Evolutionary conservation across 2,113 vertebrate species (phyloP).

Genomic region (Lepidothrix coronata): DNA sequence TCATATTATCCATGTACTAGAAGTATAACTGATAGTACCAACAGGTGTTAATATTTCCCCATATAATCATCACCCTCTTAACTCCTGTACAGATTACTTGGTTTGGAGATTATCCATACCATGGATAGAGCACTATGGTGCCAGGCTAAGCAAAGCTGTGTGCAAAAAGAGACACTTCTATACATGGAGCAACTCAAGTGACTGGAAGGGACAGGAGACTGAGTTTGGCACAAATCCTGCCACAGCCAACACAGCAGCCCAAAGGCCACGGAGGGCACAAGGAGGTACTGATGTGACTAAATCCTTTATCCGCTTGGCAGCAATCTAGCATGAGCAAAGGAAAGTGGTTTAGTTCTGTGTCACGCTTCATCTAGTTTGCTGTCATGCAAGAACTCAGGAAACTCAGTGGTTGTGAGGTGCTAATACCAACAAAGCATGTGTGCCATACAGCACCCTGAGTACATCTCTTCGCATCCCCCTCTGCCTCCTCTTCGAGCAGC

Average conservation of each 20-base stretch:
- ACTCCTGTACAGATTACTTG: neutral
- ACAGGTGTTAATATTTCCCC: neutral
- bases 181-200: rapidly evolving
- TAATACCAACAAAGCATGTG: neutral
- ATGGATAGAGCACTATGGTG: neutral
- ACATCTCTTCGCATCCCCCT: neutral
- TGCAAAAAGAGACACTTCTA: neutral
- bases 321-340: neutral
- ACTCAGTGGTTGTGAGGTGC: neutral
- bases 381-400: neutral
- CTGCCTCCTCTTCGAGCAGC: neutral
- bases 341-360: neutral
- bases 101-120: neutral
- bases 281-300: neutral
- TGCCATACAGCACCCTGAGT: rapidly evolving
- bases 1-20: neutral
- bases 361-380: neutral
- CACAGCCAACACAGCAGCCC: neutral
- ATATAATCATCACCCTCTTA: neutral
- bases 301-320: neutral
- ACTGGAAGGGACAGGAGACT: neutral
- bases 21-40: neutral
- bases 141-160: neutral
- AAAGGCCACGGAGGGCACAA: neutral
- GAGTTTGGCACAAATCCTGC: neutral